phyloP scores from a whole-genome alignment of 2,888 invertebrate genomes.

The Erebia palarica region DNA sequence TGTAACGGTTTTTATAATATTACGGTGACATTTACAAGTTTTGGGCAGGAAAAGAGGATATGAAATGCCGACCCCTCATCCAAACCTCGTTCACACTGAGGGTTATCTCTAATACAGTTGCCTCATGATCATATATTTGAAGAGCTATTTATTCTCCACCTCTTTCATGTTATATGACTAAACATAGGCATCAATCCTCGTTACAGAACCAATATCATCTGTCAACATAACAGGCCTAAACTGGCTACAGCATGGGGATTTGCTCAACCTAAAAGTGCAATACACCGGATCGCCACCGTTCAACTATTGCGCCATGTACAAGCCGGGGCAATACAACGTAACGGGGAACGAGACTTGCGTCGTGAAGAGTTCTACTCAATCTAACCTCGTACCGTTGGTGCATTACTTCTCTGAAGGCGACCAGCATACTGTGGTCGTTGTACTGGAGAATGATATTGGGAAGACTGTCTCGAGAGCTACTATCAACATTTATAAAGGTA shows the following conservation, averaged over 20 bases:
- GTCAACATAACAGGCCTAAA: conserved; percentile 88
- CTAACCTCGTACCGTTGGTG: conserved; percentile 84
- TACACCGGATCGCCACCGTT: conserved; percentile 90
- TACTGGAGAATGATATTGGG: conserved; percentile 90
- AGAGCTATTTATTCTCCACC: no score
- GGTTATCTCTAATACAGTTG: no score
- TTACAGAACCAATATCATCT: conserved; percentile 86
- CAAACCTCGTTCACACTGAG: no score
- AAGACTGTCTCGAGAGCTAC: conserved; percentile 86
- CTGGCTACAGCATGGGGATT: conserved; percentile 92
- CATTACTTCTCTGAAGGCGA: conserved; percentile 88
- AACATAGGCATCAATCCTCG: no score
- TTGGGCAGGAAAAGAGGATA: no score
- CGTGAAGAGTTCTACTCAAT: conserved; percentile 56
- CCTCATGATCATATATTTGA: no score
- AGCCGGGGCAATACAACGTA: conserved; percentile 85
- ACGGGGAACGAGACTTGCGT: conserved; percentile 90
- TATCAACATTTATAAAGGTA: conserved; percentile 93
- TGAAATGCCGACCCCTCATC: no score
- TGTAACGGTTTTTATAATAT: no score
- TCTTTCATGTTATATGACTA: no score
- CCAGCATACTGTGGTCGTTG: conserved; percentile 89
- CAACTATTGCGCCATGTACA: conserved; percentile 86
- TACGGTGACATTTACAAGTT: no score
- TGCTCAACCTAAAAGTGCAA: conserved; percentile 86